Evolutionary conservation across 1,140 invertebrate genomes (phyloP), one percentile per base, ranked within the genome.

Genomic region (Nasonia vitripennis): DNA sequence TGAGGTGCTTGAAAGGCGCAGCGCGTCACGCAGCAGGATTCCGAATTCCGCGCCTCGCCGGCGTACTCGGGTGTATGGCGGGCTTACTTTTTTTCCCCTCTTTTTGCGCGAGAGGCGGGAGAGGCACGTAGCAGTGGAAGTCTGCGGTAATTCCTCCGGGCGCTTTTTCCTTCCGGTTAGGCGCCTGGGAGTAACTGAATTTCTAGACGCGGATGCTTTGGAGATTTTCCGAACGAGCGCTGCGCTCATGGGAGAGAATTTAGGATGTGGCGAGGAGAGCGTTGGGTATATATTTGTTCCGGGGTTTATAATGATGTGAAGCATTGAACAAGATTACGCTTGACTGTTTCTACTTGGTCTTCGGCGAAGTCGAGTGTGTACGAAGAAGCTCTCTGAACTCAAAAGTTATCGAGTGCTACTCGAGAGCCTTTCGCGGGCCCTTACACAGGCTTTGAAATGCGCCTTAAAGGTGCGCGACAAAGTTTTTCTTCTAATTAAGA

Each of bases 1-100:
- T 10, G 41, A 62, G 55, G 62, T 9, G 62, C 55, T 48, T 48
- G 23, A 78, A 78, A 84, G 12, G 41, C 23, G 2, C 37, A 14
- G 1, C 41, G 67, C 41, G 23, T 45, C 23, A 31, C 74, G 55
- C 34, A 83, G 51, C 51, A 3, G 74, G 74, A 70, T 51, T 84
- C 73, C 55, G 37, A 62, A 84, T 62, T 84, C 67, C 68, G 51
- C 41, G 55, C 37, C 51, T 55, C 17, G 51, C 12, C 51, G 55
- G 55, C 17, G n/a, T 62, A 17, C 20, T 62, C 2, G 20, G 55
- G 55, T 62, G 20, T n/a, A 62, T 62, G 51, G 14, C 51, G 51
- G 31, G 31, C 14, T 27, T 62, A 78, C 48, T 34, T 78, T 55
- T 78, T 17, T 78, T 23, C 14, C 2, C 34, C 62, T 78, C 12